Evolutionary conservation across 2,888 invertebrate genomes (phyloP), one percentile per base, ranked within the genome.

Genomic region (Miltochrista miniata): DNA sequence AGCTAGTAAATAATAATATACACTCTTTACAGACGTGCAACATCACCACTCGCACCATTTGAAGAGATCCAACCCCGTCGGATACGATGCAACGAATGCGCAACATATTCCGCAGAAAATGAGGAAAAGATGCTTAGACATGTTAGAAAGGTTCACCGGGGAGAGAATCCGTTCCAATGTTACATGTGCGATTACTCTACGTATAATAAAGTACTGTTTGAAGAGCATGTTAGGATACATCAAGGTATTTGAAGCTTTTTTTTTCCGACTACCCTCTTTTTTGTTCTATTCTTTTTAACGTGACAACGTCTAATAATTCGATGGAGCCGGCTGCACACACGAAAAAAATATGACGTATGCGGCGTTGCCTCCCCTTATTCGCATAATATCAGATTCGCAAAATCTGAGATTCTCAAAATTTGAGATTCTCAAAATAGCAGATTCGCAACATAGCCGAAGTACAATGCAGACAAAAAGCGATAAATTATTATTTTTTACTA

Each of bases 141-240:
- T 34, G 76, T 88, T 0, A 68, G 79, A 0, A 81, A 76, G 39
- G 70, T 77, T 0, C 89, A 86, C 40, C 60, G 77, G 0, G 85
- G 86, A 0, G 79, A 83, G 37, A 87, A 85, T 15, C 85, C 87
- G 0, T 89, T 81, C 49, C 84, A 87, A 8, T 90, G 90, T 13
- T 76, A 68, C 34, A 83, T 87, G 83, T 90, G 90, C 1, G 83
- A 87, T 1, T 90, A 90, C 12, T 77, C 80, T 0, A 87, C 90
- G 0, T 81, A 84, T 48, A 89, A 90, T 45, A 87, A 83, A 36
- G 65, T 72, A 0, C 35, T 86, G 0, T 89, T 87, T 35, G 81
- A 83, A 9, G 90, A 89, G 12, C 90, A 90, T 12, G 75, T 86
- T 0, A 43, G 81, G 1, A 79, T 83, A 1, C 90, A 90, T 36